These are phyloP conservation scores for Aphelocoma californica DNA, from an alignment of 2,797 vertebrate species.

Conservation along the genomic window DNA sequence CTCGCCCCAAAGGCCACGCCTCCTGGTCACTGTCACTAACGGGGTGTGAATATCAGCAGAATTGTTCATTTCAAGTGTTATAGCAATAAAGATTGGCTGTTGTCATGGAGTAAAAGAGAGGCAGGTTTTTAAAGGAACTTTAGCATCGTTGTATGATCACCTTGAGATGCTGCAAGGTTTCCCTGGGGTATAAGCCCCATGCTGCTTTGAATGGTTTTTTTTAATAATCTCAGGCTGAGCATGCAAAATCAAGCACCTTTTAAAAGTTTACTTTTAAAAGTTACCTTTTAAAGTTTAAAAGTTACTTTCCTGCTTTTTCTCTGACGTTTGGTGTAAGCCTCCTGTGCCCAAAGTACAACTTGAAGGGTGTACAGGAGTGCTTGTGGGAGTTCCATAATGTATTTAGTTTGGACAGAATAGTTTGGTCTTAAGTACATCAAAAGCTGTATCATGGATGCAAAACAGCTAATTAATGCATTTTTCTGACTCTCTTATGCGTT, in stretches of 20 bases:
- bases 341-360: accelerated
- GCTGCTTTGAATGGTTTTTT: background rate
- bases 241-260: background rate
- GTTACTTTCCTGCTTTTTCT: background rate
- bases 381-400: too few relatives aligned
- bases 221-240: too few relatives aligned
- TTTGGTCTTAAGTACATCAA: background rate
- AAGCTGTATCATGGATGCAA: background rate
- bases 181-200: background rate
- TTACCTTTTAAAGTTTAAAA: background rate
- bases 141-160: background rate
- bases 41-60: background rate
- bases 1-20: background rate
- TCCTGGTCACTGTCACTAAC: background rate
- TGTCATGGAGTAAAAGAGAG: background rate
- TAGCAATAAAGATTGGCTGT: background rate
- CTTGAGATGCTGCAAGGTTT: background rate
- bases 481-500: too few relatives aligned
- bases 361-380: background rate
- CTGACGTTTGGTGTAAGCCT: background rate
- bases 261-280: background rate
- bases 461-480: background rate
- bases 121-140: background rate
- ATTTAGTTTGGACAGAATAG: accelerated
- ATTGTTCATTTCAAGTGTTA: background rate